Evolutionary conservation across 2,888 invertebrate species (phyloP), one percentile per base, ranked within the genome.

Genomic region (Athalia cordata): DNA sequence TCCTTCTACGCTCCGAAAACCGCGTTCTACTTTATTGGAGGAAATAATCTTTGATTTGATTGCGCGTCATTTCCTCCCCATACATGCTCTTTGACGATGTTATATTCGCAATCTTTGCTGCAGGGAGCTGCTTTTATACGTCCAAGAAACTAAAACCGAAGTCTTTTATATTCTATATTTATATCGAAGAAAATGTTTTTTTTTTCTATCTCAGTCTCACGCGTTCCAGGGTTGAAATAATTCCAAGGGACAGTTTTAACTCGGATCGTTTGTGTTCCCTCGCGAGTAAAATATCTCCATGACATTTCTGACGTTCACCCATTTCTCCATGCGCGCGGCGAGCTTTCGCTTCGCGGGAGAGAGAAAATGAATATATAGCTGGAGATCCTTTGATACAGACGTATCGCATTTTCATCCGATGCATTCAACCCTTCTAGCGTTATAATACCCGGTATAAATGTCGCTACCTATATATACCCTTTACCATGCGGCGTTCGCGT

Each of bases 21-120:
- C 84, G 80, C 85, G 85, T 85, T 86, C 83, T 85, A 85, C 83
- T 89, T 89, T 88, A 89, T 88, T 88, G 87, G 84, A 87, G 88
- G 88, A 88, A 89, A 88, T 88, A 88, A 89, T 87, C 87, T 84
- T 86, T 86, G 87, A 89, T 88, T 85, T 84, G 87, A 88, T 87
- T 87, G 85, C 85, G 85, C 82, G 82, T 84, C 84, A 72, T 72
- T 47, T 59, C 47, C 45, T 59, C 72, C 59, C 72, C 9, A 2
- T 29, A 29, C 29, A 59, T 72, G 45, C 45, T 72, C 47, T 59
- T 59, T 45, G 72, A 57, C 47, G 52, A 59, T 47, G 52, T 55
- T 47, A 59, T 9, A 47, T 55, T 55, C 9, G 4, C 55, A 7
- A 13, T 50, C 52, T 55, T 55, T 50, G 55, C 11, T 43, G 50